A percentile compares a stretch with the other conserved stretches of the same genome.
These are phyloP conservation scores for Motacilla tschutschensis DNA, from an alignment of 2,113 vertebrate species.

Conservation along the genomic window DNA sequence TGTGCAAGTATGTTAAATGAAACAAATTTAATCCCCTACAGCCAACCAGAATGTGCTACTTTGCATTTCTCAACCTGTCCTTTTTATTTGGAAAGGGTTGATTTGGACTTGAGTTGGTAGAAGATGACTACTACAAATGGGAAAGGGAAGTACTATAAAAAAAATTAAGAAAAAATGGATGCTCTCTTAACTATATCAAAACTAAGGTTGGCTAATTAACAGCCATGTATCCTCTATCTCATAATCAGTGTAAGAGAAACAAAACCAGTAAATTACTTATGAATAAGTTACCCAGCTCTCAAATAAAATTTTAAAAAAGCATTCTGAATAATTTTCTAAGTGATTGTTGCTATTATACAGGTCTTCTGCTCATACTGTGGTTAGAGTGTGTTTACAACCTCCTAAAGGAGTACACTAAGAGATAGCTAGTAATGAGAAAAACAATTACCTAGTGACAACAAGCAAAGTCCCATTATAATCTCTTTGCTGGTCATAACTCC, in stretches of 20 bases:
- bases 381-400: conserved; percentile 66
- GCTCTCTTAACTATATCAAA: not conserved
- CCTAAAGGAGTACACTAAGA: conserved; percentile 70
- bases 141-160: not conserved
- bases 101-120: not conserved
- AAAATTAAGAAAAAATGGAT: not conserved
- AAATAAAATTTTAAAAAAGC: conserved; percentile 35
- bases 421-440: conserved; percentile 83
- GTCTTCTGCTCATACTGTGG: conserved; percentile 42
- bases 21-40: not conserved
- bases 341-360: conserved; percentile 14
- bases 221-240: not conserved
- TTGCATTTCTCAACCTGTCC: not conserved
- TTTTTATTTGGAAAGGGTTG: not conserved
- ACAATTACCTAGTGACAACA: conserved; percentile 94
- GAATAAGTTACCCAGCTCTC: conserved; percentile 38
- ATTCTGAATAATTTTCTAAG: conserved; percentile 46
- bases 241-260: not conserved
- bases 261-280: conserved; percentile 42
- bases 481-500: conserved; percentile 96
- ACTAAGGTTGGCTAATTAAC: conserved; percentile 1
- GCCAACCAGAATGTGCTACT: not conserved
- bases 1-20: not conserved
- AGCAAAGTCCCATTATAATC: conserved; percentile 96
- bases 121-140: not conserved